Percentiles rank a stretch among this genome's conserved stretches.
These are phyloP conservation scores for Heliconius hermathena DNA, from an alignment of 1,140 invertebrate species.

Conservation along the genomic window DNA sequence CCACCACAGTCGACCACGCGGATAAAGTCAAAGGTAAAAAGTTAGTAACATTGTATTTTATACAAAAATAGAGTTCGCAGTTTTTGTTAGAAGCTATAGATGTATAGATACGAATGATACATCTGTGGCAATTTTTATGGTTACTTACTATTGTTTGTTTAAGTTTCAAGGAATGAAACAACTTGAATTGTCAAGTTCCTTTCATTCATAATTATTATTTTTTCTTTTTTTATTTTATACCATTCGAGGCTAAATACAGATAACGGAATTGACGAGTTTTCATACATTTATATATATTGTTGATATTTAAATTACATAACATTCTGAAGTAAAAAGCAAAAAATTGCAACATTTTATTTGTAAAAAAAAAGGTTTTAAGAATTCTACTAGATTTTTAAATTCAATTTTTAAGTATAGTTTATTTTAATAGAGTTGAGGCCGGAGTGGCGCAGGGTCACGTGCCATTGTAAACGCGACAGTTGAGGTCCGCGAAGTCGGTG, in stretches of 20 bases:
- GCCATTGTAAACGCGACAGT: no score
- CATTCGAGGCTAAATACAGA: not conserved
- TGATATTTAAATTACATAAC: not conserved
- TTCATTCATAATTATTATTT: not conserved
- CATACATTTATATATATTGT: not conserved
- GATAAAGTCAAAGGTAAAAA: no score
- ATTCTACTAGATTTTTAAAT: no score
- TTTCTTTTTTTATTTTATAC: not conserved
- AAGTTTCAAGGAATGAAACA: not conserved
- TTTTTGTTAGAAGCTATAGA: not conserved
- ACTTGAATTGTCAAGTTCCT: slow-evolving; percentile 7
- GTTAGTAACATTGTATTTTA: no score
- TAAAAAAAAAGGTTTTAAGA: no score
- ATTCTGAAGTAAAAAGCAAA: no score
- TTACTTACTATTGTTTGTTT: not conserved
- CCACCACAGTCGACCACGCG: no score
- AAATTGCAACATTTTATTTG: no score
- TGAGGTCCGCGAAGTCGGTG: no score
- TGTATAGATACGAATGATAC: not conserved
- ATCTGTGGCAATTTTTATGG: not conserved
- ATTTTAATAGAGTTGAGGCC: no score
- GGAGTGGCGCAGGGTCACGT: no score
- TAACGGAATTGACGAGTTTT: not conserved
- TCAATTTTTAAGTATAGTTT: no score
- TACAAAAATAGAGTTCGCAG: not conserved